phyloP scores from a whole-genome alignment of 2,888 invertebrate species.

The Drosophila percnosoma region DNA sequence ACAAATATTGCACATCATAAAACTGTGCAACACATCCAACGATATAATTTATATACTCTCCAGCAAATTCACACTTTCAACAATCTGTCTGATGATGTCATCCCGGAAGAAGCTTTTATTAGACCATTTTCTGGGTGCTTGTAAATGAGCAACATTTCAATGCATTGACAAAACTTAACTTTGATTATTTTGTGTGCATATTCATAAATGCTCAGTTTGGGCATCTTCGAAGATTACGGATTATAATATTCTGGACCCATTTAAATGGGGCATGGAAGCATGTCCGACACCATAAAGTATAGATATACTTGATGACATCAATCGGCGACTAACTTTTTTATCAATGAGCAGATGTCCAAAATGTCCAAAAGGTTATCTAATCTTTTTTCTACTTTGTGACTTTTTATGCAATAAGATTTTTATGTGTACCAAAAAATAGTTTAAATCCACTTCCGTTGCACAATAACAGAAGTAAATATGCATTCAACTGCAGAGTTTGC shows the following conservation, averaged over 20 bases:
- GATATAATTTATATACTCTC: neutral
- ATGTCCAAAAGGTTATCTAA: neutral
- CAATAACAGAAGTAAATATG: neutral
- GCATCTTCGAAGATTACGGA: neutral
- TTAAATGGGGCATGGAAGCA: neutral
- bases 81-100: constrained; percentile 11
- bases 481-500: neutral
- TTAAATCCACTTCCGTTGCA: too few relatives aligned
- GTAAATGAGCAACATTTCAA: neutral
- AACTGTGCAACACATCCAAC: constrained; percentile 18
- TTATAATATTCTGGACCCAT: neutral
- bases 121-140: neutral
- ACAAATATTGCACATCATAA: constrained; percentile 14
- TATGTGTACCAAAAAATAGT: neutral
- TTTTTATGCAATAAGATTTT: neutral
- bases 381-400: too few relatives aligned
- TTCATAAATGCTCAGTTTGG: neutral
- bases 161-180: neutral
- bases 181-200: neutral
- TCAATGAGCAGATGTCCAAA: neutral
- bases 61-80: neutral
- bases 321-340: neutral
- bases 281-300: too few relatives aligned
- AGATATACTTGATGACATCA: too few relatives aligned
- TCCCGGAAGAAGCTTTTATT: neutral